Conservation (phyloP, 2,797 vertebrate genomes). For the Sardinella longiceps region DNA sequence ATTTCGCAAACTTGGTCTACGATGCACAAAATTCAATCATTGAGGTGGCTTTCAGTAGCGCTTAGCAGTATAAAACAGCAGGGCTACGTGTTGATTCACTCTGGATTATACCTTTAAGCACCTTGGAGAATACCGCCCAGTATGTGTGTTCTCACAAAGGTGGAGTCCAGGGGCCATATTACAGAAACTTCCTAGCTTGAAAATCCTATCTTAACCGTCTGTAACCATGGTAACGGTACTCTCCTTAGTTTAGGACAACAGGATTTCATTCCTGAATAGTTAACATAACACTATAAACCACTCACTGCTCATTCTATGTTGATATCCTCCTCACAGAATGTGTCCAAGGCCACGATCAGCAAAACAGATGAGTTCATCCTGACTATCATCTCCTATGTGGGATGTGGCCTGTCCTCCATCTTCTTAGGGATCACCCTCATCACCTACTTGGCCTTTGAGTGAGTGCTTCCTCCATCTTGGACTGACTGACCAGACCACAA, state of each 20-base stretch:
- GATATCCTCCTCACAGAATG: constrained; percentile 70
- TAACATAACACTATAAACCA: too few relatives aligned
- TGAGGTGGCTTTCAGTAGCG: too few relatives aligned
- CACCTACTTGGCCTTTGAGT: constrained; percentile 85
- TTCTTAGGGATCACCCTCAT: constrained; percentile 86
- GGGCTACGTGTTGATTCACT: too few relatives aligned
- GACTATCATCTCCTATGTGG: constrained; percentile 79
- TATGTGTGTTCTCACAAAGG: neutral
- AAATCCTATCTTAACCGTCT: too few relatives aligned
- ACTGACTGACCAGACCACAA: neutral
- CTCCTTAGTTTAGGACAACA: too few relatives aligned
- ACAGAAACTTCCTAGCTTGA: too few relatives aligned
- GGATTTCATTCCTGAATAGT: neutral
- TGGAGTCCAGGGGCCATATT: too few relatives aligned
- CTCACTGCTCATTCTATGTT: neutral
- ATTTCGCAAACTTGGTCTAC: too few relatives aligned
- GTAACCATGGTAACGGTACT: too few relatives aligned
- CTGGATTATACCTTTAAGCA: too few relatives aligned
- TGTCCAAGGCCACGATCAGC: constrained; percentile 66
- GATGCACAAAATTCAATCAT: too few relatives aligned
- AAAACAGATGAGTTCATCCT: constrained; percentile 68
- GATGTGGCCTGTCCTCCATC: constrained; percentile 85
- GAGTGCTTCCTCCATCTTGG: constrained; percentile 62
- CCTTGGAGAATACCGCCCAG: neutral
- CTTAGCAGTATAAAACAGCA: too few relatives aligned